Base-by-base conservation (phyloP, 1,140 invertebrate species). In the Drosophila guanche region DNA sequence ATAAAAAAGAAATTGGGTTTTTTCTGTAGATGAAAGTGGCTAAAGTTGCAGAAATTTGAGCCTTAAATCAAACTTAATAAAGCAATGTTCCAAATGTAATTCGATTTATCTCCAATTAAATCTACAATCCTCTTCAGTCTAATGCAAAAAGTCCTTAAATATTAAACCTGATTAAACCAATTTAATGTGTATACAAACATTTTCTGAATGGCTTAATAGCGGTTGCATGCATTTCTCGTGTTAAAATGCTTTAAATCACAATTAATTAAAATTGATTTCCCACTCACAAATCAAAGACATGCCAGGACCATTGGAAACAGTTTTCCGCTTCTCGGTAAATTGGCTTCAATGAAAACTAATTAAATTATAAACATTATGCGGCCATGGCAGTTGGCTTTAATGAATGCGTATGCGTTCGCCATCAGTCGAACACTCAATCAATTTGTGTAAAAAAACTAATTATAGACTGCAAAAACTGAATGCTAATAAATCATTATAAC, bases 401-500 rank as follows among this genome's bases (percentile, higher is more conserved):
- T 57, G 58, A 77, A 68, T 68, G 79, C 63, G 73, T 33, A 63
- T 67, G 72, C 62, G 72, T 37, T 63, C 10, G 41, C 56, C 61
- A 76, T 70, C 66, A 62, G 27, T 56, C 37, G 50, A 33, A 58
- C 57, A 58, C 79, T 85, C 76, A 84, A 84, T 84, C 80, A 84
- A 84, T 79, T 84, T 72, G 61, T 42, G 41, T 40, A 83, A 70
- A 57, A 51, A 71, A 76, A 66, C 76, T 84, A 84, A 84, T 84
- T 84, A 79, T 84, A 47, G 20, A 23, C 65, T 62, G 55, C 55
- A 75, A 84, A 75, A 76, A 76, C 76, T 60, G 63, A 83, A 74
- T 70, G 57, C 69, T 57, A 66, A 83, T 84, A 83, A 85, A 84
- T 84, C 79, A 84, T 75, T 83, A 53, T 73, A 41, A 40, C 27